phyloP scores from a whole-genome alignment of 2,888 invertebrate genomes.

The Augiades crinisus region DNA sequence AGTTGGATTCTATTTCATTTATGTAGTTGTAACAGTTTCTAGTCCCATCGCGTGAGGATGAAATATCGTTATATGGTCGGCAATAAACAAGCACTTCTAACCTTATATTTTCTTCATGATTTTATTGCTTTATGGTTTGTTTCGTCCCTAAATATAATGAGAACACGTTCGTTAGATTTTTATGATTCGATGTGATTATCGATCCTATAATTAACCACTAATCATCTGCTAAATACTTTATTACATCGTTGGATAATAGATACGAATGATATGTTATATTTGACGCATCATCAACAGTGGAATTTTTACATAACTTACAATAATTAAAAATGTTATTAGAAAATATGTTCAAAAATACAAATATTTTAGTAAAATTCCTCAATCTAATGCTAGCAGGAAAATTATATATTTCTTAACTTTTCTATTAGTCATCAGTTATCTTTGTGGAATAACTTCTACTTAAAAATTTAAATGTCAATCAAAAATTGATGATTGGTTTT shows the following conservation, averaged over 20 bases:
- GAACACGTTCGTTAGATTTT: slow-evolving; percentile 49
- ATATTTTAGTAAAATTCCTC: too few relatives aligned
- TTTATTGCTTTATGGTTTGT: slow-evolving; percentile 69
- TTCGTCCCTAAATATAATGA: slow-evolving; percentile 52
- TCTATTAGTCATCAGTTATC: too few relatives aligned
- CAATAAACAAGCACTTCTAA: slow-evolving; percentile 60
- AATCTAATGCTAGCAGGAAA: too few relatives aligned
- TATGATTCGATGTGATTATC: slow-evolving; percentile 46
- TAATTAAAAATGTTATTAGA: too few relatives aligned
- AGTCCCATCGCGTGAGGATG: slow-evolving; percentile 57
- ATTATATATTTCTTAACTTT: too few relatives aligned
- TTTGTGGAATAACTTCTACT: too few relatives aligned
- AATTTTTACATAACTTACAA: too few relatives aligned
- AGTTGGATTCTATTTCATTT: neutral
- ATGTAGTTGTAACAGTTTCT: slow-evolving; percentile 31
- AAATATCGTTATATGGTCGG: slow-evolving; percentile 72
- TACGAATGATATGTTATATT: neutral
- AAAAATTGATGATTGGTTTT: too few relatives aligned
- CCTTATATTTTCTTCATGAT: slow-evolving; percentile 62
- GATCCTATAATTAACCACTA: slow-evolving; percentile 48
- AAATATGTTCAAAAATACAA: too few relatives aligned
- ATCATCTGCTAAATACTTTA: slow-evolving; percentile 54
- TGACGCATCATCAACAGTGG: neutral
- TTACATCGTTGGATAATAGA: neutral
- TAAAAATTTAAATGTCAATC: too few relatives aligned